Evolutionary conservation across 2,113 vertebrate species (phyloP), one percentile per base, ranked within the genome.

Genomic region (Xenopus borealis): DNA sequence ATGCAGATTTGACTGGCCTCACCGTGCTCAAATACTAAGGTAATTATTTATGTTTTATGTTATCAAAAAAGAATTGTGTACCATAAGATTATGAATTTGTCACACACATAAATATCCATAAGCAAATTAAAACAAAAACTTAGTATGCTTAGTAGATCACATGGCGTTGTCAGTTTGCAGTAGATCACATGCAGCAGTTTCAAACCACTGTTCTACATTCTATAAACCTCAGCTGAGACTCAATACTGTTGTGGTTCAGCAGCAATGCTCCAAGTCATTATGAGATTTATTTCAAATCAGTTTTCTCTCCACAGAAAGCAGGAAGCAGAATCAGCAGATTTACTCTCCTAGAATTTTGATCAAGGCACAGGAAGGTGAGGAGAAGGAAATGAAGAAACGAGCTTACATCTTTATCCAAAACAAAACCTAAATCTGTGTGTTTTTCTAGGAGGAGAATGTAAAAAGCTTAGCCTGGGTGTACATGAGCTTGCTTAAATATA

Each of bases 291-390:
- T 74, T 69, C 14, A 69, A 69, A 75, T 69, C 58, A 69, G 44
- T 68, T 40, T 55, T 14, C 45, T 69, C 30, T 45, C 27, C 47
- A 55, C 17, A 69, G 30, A 69, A 69, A 53, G 66, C 66, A 69
- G 59, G 73, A 69, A 76, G 59, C 59, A 62, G 66, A 76, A 53
- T 76, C 74, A 46, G 59, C 30, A 77, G 7, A 70, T 70, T 70
- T 62, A 69, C 50, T 45, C 65, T 27, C 19, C 20, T 33, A n/a
- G 66, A 69, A 76, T 69, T 63, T 44, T 63, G 66, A 76, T 75
- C 63, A 74, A 67, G 55, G 40, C 40, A 67, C 19, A 66, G 55
- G 58, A 69, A 69, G 46, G 57, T n/a, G 52, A 57, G 33, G 3
- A 66, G 52, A 40, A 46, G 18, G 18, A 47, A 52, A 53, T 62